Base-by-base conservation (phyloP, 92 coral and sea anemone species). In the Porites evermanni region DNA sequence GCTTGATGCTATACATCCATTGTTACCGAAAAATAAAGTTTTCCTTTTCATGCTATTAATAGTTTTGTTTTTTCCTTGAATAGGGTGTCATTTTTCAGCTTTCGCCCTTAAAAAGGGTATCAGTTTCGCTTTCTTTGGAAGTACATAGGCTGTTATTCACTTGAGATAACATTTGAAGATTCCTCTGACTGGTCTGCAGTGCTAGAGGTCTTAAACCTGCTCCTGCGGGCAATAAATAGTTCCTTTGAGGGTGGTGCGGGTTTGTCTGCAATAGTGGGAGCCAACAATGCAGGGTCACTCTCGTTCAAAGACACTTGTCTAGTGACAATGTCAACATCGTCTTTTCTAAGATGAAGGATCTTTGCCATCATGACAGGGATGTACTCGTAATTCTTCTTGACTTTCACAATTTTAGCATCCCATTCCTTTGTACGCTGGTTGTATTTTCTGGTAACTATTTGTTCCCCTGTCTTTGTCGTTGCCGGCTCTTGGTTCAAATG, bases 361-460 rank as follows among this genome's bases (percentile, higher is more conserved):
- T 82, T 81, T 59, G 91, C 79, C 73, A 87, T 87, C n/a, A 87
- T 56, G 9, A 87, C 17, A 10, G 85, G 85, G 71, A 73, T 75
- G 51, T 88, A 81, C 64, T 82, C 84, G 16, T 82, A 76, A 2
- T 74, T 67, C 60, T 88, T 88, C 58, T 67, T 64, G 8, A 82
- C 84, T 76, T 69, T 88, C 10, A 82, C 74, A 16, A 81, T 61
- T 52, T 82, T 82, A 16, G 75, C 67, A 77, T 88, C 77, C 91
- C 91, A 88, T 51, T 88, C 88, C 29, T 77, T 82, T 17, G 91
- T 88, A 18, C 84, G 79, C 64, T 75, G 84, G 53, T 88, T 88
- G 84, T 88, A 88, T 44, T 88, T 88, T 58, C 88, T 75, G 29
- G 91, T 47, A 4, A 74, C 84, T 11, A 75, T 68, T 8, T 65